These are phyloP conservation scores for Hyphantria cunea DNA, from an alignment of 1,140 invertebrate genomes.

Conservation along the genomic window DNA sequence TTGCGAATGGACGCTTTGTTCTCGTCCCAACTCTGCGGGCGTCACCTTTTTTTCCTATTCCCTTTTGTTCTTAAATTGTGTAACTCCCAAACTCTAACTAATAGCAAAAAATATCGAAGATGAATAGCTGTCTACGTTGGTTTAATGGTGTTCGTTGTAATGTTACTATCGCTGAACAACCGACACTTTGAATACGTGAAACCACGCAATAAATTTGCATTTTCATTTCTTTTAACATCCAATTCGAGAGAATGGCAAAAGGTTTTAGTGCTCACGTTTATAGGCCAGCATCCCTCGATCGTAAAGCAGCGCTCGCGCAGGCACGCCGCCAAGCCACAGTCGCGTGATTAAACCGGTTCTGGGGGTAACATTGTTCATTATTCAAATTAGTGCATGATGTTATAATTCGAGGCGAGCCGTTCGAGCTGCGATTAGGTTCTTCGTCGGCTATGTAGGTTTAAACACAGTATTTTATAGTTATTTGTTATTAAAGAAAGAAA, in stretches of 20 bases:
- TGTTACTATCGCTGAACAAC: slow-evolving; percentile 9
- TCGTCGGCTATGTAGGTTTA: slow-evolving; percentile 30
- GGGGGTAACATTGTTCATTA: slow-evolving; percentile 68
- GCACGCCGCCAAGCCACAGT: slow-evolving; percentile 36
- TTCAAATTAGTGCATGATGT: slow-evolving; percentile 69
- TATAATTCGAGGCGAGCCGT: slow-evolving; percentile 61
- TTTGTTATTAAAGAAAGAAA: not conserved
- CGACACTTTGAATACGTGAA: slow-evolving; percentile 10
- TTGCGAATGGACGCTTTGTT: slow-evolving; percentile 61
- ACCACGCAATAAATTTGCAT: slow-evolving; percentile 15
- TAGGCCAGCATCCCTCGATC: slow-evolving; percentile 51
- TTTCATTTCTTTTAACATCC: slow-evolving; percentile 23
- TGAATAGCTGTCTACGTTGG: slow-evolving; percentile 48
- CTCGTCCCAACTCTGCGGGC: slow-evolving; percentile 55
- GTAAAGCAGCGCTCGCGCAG: slow-evolving; percentile 47
- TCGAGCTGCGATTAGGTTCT: slow-evolving; percentile 50
- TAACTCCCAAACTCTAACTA: slow-evolving; percentile 55
- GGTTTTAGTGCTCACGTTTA: slow-evolving; percentile 51
- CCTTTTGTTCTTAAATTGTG: slow-evolving; percentile 74
- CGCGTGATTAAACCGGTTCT: slow-evolving; percentile 60
- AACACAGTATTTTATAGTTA: slow-evolving; percentile 21
- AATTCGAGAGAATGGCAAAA: slow-evolving; percentile 34
- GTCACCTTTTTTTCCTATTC: slow-evolving; percentile 53
- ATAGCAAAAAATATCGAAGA: slow-evolving; percentile 47
- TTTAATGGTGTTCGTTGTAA: slow-evolving; percentile 30